Evolutionary conservation across 2,888 invertebrate genomes (phyloP), one percentile per base, ranked within the genome.

Genomic region (Metacarcinus magister): DNA sequence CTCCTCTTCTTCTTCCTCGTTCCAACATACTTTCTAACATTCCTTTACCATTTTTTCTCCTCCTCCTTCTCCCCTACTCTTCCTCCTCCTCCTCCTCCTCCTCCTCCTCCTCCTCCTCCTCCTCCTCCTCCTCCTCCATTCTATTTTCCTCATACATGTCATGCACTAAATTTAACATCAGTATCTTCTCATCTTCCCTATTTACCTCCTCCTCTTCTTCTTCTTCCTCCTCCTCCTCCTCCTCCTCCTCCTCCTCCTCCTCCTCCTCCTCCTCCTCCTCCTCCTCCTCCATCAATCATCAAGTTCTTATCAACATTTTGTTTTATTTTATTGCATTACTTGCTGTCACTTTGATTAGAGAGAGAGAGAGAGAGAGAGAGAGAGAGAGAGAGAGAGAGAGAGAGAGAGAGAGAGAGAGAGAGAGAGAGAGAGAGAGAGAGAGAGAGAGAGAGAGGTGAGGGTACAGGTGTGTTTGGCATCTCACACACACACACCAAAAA

Each of bases 351-450:
- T 82, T 28, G 23, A 28, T 28, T n/a, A 82, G 82, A 82, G 82
- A 82, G 82, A 82, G 82, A 82, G 82, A 82, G 82, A 82, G 82
- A 82, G 82, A 82, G 82, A 82, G 82, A 82, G 82, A 82, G 82
- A 82, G 82, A 82, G 82, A 82, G 82, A 82, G 82, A 82, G 82
- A 19, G 82, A 19, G 82, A 19, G 82, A 82, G 10, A 82, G 10
- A 82, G 16, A 82, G 10, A 82, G 23, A 82, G 16, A 82, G 39
- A 39, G 39, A 39, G 39, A 39, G 39, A 39, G 39, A 39, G 39
- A 39, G 39, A 39, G 39, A 39, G 39, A 39, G 39, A 39, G 39
- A 39, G 39, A 39, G 39, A 39, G 39, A 39, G 39, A 39, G 39
- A 39, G 39, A 39, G 39, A 39, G 39, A 39, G 39, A 39, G 39